Percentiles rank a stretch among this genome's conserved stretches.
Conservation (phyloP, 2,888 invertebrate genomes). For the Ophraella communa region DNA sequence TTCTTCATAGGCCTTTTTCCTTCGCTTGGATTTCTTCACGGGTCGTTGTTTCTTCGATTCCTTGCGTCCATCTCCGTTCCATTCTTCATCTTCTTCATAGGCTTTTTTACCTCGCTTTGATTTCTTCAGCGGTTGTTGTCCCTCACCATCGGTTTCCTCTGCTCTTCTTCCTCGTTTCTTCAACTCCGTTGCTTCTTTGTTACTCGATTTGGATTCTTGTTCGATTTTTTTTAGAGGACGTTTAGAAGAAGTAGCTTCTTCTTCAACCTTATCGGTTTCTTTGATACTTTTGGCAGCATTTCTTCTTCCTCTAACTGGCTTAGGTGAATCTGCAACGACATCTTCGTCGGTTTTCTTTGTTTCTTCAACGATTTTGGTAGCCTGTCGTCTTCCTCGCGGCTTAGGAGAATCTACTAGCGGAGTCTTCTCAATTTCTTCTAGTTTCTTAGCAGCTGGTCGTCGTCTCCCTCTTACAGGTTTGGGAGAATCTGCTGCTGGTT, state of each 20-base stretch:
- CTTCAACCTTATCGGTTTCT: too few relatives aligned
- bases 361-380: constrained; percentile 4
- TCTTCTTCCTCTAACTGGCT: neutral
- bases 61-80: neutral
- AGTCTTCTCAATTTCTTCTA: neutral
- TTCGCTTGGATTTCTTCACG: neutral
- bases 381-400: constrained; percentile 11
- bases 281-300: neutral
- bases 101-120: neutral
- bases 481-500: neutral
- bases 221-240: too few relatives aligned
- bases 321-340: neutral
- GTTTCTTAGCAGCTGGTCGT: neutral
- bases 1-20: constrained; percentile 5
- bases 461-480: neutral
- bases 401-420: neutral
- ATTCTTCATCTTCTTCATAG: constrained; percentile 1
- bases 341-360: neutral
- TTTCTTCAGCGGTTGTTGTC: too few relatives aligned
- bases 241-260: too few relatives aligned
- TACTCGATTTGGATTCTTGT: too few relatives aligned
- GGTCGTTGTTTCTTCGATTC: neutral
- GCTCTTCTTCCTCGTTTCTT: too few relatives aligned
- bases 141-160: too few relatives aligned
- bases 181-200: too few relatives aligned